Conservation (phyloP, 1,140 invertebrate species). For the Chymomyza costata region DNA sequence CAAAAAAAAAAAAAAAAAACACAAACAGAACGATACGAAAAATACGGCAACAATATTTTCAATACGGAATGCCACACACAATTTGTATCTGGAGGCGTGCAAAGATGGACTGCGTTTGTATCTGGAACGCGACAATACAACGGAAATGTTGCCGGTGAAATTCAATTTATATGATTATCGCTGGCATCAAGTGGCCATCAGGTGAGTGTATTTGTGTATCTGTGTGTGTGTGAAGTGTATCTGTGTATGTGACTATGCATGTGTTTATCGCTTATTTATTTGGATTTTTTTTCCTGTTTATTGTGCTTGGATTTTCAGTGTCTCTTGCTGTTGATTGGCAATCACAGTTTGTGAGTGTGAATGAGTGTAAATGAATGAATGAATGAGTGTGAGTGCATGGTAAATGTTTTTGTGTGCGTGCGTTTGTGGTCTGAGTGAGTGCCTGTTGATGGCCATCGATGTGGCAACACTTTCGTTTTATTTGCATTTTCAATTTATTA, state of each 20-base stretch:
- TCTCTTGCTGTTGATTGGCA: constrained; percentile 37
- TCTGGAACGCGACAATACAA: constrained; percentile 68
- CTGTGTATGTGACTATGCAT: background rate
- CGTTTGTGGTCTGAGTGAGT: constrained; percentile 48
- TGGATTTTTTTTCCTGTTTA: background rate
- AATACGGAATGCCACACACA: constrained; percentile 68
- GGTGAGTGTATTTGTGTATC: constrained; percentile 40
- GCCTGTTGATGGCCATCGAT: constrained; percentile 27
- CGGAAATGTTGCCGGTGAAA: constrained; percentile 75
- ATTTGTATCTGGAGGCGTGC: constrained; percentile 71
- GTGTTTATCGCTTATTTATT: constrained; percentile 4
- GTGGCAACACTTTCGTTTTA: constrained; percentile 59
- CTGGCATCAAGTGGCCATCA: constrained; percentile 75
- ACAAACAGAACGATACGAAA: constrained; percentile 61
- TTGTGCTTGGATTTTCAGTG: constrained; percentile 2
- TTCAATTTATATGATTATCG: constrained; percentile 75
- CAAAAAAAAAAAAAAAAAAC: background rate
- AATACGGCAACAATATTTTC: constrained; percentile 67
- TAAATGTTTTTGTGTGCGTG: constrained; percentile 1
- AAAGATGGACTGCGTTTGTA: constrained; percentile 68
- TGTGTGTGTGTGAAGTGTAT: constrained; percentile 4
- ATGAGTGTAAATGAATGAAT: constrained; percentile 23
- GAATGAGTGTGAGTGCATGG: constrained; percentile 9
- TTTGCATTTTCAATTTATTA: constrained; percentile 73
- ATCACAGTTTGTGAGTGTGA: constrained; percentile 25